Evolutionary conservation across 2,888 invertebrate species (phyloP).

Genomic region (Protonemura montana): DNA sequence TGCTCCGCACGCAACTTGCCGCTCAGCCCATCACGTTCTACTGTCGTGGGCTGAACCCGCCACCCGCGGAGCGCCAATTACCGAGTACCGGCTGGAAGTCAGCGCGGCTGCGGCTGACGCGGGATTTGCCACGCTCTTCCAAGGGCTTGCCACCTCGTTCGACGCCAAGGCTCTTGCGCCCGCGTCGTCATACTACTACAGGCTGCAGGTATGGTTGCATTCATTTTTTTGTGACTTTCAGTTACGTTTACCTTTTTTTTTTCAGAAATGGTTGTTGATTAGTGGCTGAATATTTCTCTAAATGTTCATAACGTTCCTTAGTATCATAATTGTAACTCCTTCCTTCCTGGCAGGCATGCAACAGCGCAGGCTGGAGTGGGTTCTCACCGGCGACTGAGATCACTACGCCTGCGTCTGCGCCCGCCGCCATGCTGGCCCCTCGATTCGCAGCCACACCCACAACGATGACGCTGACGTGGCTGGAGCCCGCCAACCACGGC

Average conservation of each 20-base stretch:
- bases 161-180: constrained; percentile 79
- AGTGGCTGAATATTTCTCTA: no score
- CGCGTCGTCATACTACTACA: constrained; percentile 81
- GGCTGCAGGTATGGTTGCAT: constrained; percentile 69
- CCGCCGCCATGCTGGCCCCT: constrained; percentile 66
- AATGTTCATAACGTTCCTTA: neutral
- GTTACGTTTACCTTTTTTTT: no score
- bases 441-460: constrained; percentile 74
- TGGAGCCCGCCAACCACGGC: constrained; percentile 77
- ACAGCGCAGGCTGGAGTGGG: constrained; percentile 80
- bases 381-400: constrained; percentile 73
- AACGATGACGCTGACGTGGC: constrained; percentile 76
- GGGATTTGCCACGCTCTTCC: constrained; percentile 58
- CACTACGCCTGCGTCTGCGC: constrained; percentile 82
- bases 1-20: constrained; percentile 63
- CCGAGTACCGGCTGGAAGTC: constrained; percentile 82
- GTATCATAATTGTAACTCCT: neutral
- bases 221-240: no score
- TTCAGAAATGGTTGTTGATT: no score
- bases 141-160: constrained; percentile 68
- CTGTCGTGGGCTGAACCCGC: constrained; percentile 82
- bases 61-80: constrained; percentile 81
- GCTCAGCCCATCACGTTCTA: constrained; percentile 71
- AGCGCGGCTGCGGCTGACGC: constrained; percentile 61
- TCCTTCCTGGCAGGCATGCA: constrained; percentile 68